Conservation (phyloP, 1,140 invertebrate species). For the Panagrolaimus sp. region DNA sequence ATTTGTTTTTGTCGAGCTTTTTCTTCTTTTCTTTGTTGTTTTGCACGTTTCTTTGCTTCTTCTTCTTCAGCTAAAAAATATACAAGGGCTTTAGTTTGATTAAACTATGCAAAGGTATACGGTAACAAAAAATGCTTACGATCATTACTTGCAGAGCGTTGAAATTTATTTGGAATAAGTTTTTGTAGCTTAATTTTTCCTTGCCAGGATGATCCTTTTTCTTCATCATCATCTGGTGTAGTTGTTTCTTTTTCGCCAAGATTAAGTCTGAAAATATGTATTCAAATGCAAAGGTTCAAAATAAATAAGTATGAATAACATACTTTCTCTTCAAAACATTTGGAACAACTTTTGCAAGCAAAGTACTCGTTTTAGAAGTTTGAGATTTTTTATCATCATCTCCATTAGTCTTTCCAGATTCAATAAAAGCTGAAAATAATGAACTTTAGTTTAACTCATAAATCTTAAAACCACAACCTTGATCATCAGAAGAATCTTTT, state of each 20-base stretch:
- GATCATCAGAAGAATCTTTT: no score
- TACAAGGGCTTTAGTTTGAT: no score
- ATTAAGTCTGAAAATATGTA: slow-evolving; percentile 1
- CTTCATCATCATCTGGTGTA: slow-evolving; percentile 3
- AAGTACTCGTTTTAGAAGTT: background rate
- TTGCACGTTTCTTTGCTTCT: slow-evolving; percentile 15
- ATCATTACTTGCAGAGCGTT: background rate
- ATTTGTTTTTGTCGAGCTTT: slow-evolving; percentile 15
- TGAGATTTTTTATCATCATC: background rate
- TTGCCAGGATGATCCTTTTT: background rate
- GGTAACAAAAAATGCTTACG: background rate
- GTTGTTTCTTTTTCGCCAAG: background rate
- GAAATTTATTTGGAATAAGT: slow-evolving; percentile 5
- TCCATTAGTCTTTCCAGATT: background rate
- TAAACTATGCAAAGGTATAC: no score
- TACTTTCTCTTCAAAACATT: slow-evolving; percentile 10
- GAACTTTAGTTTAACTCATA: no score
- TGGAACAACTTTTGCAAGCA: background rate
- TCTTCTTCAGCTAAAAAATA: slow-evolving; percentile 13
- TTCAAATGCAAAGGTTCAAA: no score
- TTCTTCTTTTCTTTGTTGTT: slow-evolving; percentile 15
- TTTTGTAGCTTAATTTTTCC: slow-evolving; percentile 2
- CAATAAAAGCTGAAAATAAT: background rate
- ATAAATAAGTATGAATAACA: background rate
- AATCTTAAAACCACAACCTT: no score